phyloP scores from a whole-genome alignment of 1,140 invertebrate genomes.

The Psilanteris sp. region DNA sequence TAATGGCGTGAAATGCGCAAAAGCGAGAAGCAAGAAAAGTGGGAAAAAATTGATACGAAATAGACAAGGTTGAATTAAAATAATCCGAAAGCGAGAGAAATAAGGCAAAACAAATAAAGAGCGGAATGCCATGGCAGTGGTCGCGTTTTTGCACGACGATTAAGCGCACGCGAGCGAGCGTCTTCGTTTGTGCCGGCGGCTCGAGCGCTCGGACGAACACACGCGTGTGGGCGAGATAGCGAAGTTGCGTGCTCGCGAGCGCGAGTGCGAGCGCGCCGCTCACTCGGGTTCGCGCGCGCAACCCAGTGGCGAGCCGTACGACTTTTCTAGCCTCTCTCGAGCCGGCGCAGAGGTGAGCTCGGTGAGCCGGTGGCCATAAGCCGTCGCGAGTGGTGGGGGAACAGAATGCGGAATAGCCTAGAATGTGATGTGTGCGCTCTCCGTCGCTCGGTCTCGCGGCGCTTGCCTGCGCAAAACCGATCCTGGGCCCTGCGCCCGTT shows the following conservation, averaged over 20 bases:
- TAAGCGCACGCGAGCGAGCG: slow-evolving; percentile 15
- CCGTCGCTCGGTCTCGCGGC: slow-evolving; percentile 55
- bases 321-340: slow-evolving; percentile 73
- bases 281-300: slow-evolving; percentile 24
- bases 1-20: too few relatives aligned
- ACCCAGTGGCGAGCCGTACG: slow-evolving; percentile 67
- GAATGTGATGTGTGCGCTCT: slow-evolving; percentile 79
- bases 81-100: too few relatives aligned
- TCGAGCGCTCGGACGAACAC: slow-evolving; percentile 2
- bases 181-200: slow-evolving; percentile 23
- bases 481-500: slow-evolving; percentile 37
- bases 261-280: slow-evolving; percentile 20
- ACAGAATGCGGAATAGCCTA: slow-evolving; percentile 81
- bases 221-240: slow-evolving; percentile 33
- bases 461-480: slow-evolving; percentile 46
- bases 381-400: slow-evolving; percentile 74
- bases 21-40: too few relatives aligned
- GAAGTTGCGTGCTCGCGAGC: slow-evolving; percentile 6
- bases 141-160: slow-evolving; percentile 11
- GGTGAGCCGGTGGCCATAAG: slow-evolving; percentile 71
- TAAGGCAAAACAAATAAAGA: too few relatives aligned
- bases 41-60: too few relatives aligned
- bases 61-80: too few relatives aligned
- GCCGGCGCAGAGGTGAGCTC: slow-evolving; percentile 72
- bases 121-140: too few relatives aligned